These are phyloP conservation scores for Brachionus koreanus DNA, from an alignment of 1,140 invertebrate genomes.

Conservation along the genomic window DNA sequence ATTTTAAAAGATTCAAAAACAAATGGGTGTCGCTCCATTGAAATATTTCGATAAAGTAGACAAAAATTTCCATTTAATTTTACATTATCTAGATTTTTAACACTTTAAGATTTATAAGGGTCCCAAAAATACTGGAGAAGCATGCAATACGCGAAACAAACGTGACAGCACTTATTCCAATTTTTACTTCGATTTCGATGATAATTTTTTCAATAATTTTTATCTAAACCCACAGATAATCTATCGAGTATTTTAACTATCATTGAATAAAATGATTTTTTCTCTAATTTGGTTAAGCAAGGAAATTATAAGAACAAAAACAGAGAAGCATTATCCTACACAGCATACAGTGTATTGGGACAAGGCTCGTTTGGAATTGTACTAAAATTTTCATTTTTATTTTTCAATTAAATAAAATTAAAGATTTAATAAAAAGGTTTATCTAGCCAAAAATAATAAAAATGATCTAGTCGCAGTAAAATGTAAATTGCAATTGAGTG, in stretches of 20 bases:
- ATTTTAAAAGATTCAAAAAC: neutral
- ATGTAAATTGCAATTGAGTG: constrained; percentile 27
- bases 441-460: constrained; percentile 41
- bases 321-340: neutral
- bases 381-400: neutral
- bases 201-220: constrained; percentile 12
- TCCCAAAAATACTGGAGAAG: neutral
- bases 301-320: constrained; percentile 25
- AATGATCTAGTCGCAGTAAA: constrained; percentile 39
- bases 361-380: constrained; percentile 42
- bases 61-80: neutral
- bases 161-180: constrained; percentile 8
- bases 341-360: constrained; percentile 1
- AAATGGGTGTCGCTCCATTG: constrained; percentile 35
- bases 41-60: constrained; percentile 34
- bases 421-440: neutral
- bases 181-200: constrained; percentile 22
- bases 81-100: neutral
- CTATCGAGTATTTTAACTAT: neutral
- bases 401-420: neutral
- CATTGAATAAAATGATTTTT: neutral
- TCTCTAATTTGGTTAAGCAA: neutral
- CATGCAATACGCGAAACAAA: neutral
- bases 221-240: neutral
- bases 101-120: neutral